A percentile compares a stretch with the other conserved stretches of the same genome.
phyloP scores from a whole-genome alignment of 2,113 vertebrate species.

The Pomatorhinus ruficollis region DNA sequence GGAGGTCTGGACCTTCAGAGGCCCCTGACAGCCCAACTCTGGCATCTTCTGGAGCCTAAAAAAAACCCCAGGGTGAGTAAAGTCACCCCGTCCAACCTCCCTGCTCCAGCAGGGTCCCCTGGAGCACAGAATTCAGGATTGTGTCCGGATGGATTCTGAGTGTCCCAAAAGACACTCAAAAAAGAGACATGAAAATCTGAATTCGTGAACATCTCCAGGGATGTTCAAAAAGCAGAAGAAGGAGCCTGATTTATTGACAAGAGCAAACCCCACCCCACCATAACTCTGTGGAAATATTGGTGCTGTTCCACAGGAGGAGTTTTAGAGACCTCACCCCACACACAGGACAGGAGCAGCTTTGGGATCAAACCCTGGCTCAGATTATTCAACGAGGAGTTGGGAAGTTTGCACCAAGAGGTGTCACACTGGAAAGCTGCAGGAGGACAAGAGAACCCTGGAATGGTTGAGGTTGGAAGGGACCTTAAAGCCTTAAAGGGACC shows the following conservation, averaged over 20 bases:
- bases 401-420: not conserved
- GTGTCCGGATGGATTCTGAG: not conserved
- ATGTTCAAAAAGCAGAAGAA: not conserved
- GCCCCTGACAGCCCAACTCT: not conserved
- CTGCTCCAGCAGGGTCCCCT: not conserved
- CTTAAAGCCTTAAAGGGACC: not conserved
- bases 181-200: rapidly evolving
- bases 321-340: rapidly evolving
- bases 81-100: not conserved
- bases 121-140: not conserved
- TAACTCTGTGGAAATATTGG: rapidly evolving
- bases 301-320: not conserved
- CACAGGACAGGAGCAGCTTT: not conserved
- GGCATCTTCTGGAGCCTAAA: not conserved
- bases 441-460: not conserved
- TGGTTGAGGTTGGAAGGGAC: not conserved
- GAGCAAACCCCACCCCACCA: not conserved
- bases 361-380: not conserved
- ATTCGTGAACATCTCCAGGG: not conserved
- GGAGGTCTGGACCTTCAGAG: not conserved
- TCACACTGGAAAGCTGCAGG: not conserved
- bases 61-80: not conserved
- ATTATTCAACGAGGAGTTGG: rapidly evolving
- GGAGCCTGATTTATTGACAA: not conserved
- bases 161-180: not conserved